These are phyloP conservation scores for Amphipyra berbera DNA, from an alignment of 2,888 invertebrate species.

Conservation along the genomic window DNA sequence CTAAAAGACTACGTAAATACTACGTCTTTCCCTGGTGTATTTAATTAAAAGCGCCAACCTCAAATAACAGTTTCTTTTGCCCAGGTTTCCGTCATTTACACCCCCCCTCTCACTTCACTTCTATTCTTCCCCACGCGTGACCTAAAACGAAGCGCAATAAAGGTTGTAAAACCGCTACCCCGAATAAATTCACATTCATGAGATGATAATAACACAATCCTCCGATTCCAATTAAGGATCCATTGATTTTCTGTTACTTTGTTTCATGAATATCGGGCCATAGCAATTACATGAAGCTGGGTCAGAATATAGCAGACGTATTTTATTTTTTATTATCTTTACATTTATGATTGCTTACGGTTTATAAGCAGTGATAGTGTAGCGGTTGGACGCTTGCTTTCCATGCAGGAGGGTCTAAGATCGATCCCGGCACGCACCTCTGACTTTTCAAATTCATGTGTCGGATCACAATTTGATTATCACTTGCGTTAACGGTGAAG, in stretches of 20 bases:
- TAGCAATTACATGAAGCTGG: conserved; percentile 24
- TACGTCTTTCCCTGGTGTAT: no score
- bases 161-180: conserved; percentile 22
- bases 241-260: conserved; percentile 56
- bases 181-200: conserved; percentile 53
- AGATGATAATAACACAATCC: conserved; percentile 54
- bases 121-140: conserved; percentile 11
- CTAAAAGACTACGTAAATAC: no score
- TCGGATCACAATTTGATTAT: no score
- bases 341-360: no score
- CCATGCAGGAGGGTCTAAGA: no score
- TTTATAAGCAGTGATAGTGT: no score
- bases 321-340: conserved; percentile 12
- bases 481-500: no score
- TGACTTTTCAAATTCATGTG: no score
- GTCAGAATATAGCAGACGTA: conserved; percentile 7
- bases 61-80: no score
- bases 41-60: no score
- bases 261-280: conserved; percentile 30
- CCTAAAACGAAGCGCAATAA: conserved; percentile 31
- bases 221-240: conserved; percentile 46
- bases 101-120: conserved; percentile 14
- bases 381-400: no score
- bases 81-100: conserved; percentile 26
- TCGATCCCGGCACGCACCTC: no score